Evolutionary conservation across 2,113 vertebrate species (phyloP), one percentile per base, ranked within the genome.

Genomic region (Rhinichthys klamathensis): DNA sequence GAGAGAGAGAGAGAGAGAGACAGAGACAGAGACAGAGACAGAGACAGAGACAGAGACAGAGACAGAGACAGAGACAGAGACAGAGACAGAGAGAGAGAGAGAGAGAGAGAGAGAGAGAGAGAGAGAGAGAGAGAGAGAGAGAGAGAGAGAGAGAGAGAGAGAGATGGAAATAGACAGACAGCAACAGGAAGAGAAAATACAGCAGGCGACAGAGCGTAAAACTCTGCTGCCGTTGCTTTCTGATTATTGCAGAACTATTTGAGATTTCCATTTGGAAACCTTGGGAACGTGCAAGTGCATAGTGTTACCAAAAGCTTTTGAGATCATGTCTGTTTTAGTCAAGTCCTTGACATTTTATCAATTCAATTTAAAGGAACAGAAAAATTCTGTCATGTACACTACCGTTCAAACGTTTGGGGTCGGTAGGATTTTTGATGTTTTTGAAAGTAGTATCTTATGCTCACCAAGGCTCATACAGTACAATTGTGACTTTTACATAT

Each of bases 151-250:
- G n/a, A n/a, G n/a, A n/a, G 41, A 9, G 41, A 41, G 41, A 9
- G 8, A 41, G 8, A 2, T 7, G 7, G 38, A 41, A 41, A 41
- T 41, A 41, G 7, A 41, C 18, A n/a, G 84, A 88, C 87, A 91
- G 87, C 84, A 88, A 90, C 86, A 41, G 81, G n/a, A 74, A 44
- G 27, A 56, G 21, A 46, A 65, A 23, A 54, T 27, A 58, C 23
- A 16, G 38, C 38, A 56, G 23, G 35, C 3, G 54, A 65, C 58
- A 41, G 56, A 67, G 44, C 79, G 87, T 44, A 41, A 90, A 46
- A 88, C 76, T 84, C 83, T 85, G 23, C 80, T 72, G 63, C 69
- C 35, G 3, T 61, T 83, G n/a, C 56, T 41, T 58, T 60, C 16
- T 30, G 51, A 61, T 74, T 30, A 72, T 32, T 61, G 35, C 23